Evolutionary conservation across 2,113 vertebrate genomes (phyloP), one percentile per base, ranked within the genome.

Genomic region (Eleginops maclovinus): DNA sequence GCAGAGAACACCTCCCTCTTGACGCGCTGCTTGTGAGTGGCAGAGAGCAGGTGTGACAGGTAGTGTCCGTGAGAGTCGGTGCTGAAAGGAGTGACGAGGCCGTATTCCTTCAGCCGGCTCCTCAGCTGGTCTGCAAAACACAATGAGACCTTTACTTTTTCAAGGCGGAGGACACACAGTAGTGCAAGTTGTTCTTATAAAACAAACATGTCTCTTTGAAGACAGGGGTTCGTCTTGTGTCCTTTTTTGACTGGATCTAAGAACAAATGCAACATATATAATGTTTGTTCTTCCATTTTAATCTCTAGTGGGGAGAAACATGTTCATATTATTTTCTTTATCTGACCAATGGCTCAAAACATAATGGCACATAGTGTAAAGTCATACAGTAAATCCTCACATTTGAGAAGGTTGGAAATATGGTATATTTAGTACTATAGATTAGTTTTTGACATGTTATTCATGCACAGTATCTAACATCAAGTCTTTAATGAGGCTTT

Each of bases 71-170:
- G 96, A 0, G 96, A 94, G 47, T 93, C 81, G 1, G 97, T 99
- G 90, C 96, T 97, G 72, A 99, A 77, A 0, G 98, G 98, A 9
- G 96, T 97, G 86, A 98, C 94, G 15, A 99, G 90, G 67, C 97
- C 96, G 17, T 97, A 97, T 0, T 97, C 97, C 86, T 94, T 94
- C 1, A 95, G 80, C 13, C 91, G 86, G 89, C 81, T 94, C 61
- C 79, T 90, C 15, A 88, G 78, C 36, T 92, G 85, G 63, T 93
- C 97, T 99, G 93, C 70, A 16, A 55, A 9, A 82, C 56, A 85
- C 22, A 64, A 24, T 2, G 8, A 22, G 19, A 79, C 26, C 28
- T 28, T 56, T 13, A 47, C 31, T 46, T 4, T 6, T 21, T 14
- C 8, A 47, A 13, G 7, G 3, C 2, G 9, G 9, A 13, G 28